phyloP scores from a whole-genome alignment of 2,113 vertebrate species.

The Egretta garzetta region DNA sequence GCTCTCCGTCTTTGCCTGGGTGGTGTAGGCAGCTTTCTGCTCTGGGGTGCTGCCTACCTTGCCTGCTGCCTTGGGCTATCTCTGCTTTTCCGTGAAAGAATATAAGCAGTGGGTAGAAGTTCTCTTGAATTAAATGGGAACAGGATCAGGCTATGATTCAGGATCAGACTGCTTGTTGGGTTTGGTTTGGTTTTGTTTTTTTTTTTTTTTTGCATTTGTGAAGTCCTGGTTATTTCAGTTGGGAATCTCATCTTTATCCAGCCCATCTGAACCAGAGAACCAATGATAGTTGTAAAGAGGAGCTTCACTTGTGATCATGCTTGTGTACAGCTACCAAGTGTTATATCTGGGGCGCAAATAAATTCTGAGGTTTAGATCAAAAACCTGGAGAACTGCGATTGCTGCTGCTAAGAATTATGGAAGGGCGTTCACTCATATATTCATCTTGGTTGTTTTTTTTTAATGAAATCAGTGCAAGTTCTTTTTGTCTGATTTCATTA shows the following conservation, averaged over 20 bases:
- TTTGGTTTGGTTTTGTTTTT: neutral
- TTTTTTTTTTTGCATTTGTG: neutral
- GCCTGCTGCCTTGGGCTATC: slow-evolving; percentile 42
- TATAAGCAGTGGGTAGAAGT: slow-evolving; percentile 4
- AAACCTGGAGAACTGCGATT: neutral
- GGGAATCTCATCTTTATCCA: neutral
- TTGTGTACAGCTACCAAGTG: neutral
- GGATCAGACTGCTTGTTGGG: neutral
- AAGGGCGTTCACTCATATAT: neutral
- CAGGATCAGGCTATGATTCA: neutral
- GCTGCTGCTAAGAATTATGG: neutral
- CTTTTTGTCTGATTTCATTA: neutral
- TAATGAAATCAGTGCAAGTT: neutral
- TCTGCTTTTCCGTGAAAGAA: neutral
- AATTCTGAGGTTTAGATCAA: neutral
- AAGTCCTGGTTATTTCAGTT: neutral
- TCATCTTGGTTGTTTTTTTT: neutral
- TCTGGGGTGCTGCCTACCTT: slow-evolving; percentile 46
- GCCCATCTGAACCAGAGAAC: neutral
- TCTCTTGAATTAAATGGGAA: slow-evolving; percentile 3
- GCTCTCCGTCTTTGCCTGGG: neutral
- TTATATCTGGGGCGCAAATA: neutral
- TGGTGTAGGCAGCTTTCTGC: slow-evolving; percentile 47
- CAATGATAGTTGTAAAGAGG: neutral
- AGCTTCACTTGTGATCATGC: neutral